Conservation (phyloP, 2,888 invertebrate genomes). For the Synanthedon tipuliformis region DNA sequence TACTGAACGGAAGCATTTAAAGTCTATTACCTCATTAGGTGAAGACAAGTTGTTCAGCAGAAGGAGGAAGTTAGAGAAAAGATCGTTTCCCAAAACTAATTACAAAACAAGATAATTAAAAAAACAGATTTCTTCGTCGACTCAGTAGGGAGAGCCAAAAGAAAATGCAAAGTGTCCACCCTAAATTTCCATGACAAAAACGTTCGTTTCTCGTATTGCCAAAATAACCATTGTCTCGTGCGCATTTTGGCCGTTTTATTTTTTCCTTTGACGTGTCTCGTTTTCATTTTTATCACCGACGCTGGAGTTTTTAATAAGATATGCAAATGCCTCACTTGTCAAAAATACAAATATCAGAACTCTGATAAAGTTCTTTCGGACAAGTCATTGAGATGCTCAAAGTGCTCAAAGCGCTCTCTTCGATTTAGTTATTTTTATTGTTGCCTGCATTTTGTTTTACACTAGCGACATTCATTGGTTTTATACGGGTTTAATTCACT, state of each 20-base stretch:
- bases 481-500: too few species aligned
- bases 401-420: too few species aligned
- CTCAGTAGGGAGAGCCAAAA: slow-evolving; percentile 47
- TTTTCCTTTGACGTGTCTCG: slow-evolving; percentile 60
- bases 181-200: slow-evolving; percentile 66
- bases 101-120: slow-evolving; percentile 70
- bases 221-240: slow-evolving; percentile 65
- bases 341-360: background rate
- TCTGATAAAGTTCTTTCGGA: too few species aligned
- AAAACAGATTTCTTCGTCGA: slow-evolving; percentile 59
- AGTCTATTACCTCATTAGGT: slow-evolving; percentile 50
- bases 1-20: slow-evolving; percentile 35
- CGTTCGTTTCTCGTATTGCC: slow-evolving; percentile 56
- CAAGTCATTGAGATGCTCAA: too few species aligned
- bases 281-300: slow-evolving; percentile 62
- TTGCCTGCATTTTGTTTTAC: too few species aligned
- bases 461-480: too few species aligned
- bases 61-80: slow-evolving; percentile 46
- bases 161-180: slow-evolving; percentile 67
- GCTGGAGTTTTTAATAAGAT: slow-evolving; percentile 63
- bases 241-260: slow-evolving; percentile 40
- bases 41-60: slow-evolving; percentile 54
- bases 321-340: slow-evolving; percentile 42
- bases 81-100: slow-evolving; percentile 67
- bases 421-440: too few species aligned